Base-by-base conservation (phyloP, 2,888 invertebrate genomes). In the Plebejus argus region DNA sequence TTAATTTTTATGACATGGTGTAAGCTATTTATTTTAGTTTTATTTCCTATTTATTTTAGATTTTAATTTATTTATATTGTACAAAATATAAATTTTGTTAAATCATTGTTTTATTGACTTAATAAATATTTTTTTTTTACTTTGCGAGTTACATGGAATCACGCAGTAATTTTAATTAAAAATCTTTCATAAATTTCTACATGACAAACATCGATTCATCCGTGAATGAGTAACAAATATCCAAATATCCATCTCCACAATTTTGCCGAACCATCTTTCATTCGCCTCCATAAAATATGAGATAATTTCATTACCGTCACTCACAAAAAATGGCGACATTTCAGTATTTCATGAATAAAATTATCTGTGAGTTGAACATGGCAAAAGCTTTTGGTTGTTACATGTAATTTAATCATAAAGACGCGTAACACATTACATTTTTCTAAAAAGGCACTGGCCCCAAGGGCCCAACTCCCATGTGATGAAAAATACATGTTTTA, bases 1-100 rank as follows among this genome's bases (percentile, higher is more conserved):
- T 61, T 23, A 23, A 23, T 3, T 53, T 12, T 58, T 18, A 20
- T 23, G 3, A 23, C 12, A 3, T 20, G 10, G 61, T 61, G 8
- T 61, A 23, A 61, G 20, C 10, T 61, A 61, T 61, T 61, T 23
- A 61, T 61, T 23, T 20, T 61, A 61, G 61, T 61, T 0, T 23
- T 61, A 12, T 12, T 61, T 23, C 12, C 23, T 61, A 23, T 23
- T 61, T 61, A 61, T 23, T 61, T 23, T 61, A 61, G 61, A 20
- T 1, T 58, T 58, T 20, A 58, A n/a, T 58, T 7, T 58, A 58
- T 58, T 58, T 7, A 3, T 61, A 23, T 23, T 61, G 61, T 61
- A 61, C 61, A 61, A 61, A 45, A 61, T 61, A 61, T 12, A 61
- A 23, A 61, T 12, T 61, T 61, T 61, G 20, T 61, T 23, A 58